These are phyloP conservation scores for Hemitrygon akajei DNA, from an alignment of 2,797 vertebrate genomes.

Conservation along the genomic window DNA sequence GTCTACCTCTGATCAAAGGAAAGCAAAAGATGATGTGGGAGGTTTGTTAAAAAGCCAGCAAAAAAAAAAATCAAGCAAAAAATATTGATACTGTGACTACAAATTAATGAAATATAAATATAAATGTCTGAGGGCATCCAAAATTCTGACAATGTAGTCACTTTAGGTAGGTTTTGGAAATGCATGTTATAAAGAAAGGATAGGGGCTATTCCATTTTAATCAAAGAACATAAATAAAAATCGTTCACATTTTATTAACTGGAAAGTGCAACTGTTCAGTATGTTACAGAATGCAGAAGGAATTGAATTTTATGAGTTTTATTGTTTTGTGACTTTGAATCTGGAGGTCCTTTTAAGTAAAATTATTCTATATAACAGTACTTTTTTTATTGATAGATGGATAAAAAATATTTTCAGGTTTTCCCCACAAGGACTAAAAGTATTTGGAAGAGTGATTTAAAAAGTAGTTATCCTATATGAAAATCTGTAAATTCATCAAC, in stretches of 20 bases:
- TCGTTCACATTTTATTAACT: conserved; percentile 10
- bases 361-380: not conserved
- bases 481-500: conserved; percentile 27
- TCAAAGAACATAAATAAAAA: conserved; percentile 8
- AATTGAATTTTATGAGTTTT: conserved; percentile 5
- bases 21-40: not conserved
- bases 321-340: conserved; percentile 28
- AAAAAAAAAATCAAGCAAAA: not conserved
- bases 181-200: not conserved
- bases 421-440: not conserved
- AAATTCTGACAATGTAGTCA: not conserved
- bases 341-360: not conserved
- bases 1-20: too few relatives aligned
- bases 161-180: not conserved
- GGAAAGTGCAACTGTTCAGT: conserved; percentile 21
- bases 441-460: conserved; percentile 19
- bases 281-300: conserved; percentile 8
- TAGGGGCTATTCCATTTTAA: not conserved
- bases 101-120: conserved; percentile 10
- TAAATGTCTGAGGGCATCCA: not conserved
- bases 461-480: conserved; percentile 1
- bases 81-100: not conserved
- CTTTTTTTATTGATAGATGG: not conserved
- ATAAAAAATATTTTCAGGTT: not conserved
- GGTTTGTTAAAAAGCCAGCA: conserved; percentile 5